These are phyloP conservation scores for Falco punctatus DNA, from an alignment of 2,113 vertebrate genomes.

Conservation along the genomic window DNA sequence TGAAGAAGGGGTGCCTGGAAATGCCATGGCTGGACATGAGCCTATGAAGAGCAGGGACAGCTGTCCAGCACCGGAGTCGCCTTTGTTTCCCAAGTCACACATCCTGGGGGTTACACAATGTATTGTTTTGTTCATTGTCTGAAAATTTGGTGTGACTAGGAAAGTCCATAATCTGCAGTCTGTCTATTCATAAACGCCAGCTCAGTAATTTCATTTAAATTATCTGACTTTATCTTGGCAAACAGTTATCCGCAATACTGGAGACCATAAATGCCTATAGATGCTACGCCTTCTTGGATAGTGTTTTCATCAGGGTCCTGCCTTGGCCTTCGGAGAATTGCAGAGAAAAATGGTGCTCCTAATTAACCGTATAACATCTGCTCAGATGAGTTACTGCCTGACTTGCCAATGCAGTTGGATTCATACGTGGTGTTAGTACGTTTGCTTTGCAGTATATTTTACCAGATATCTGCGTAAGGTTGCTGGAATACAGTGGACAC, in stretches of 20 bases:
- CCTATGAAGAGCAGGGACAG: background rate
- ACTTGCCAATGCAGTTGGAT: background rate
- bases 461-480: background rate
- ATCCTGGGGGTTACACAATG: background rate
- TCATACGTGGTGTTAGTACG: background rate
- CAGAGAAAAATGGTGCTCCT: background rate
- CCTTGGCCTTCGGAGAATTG: background rate
- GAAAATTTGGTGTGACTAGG: background rate
- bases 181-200: constrained; percentile 11
- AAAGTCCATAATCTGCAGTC: background rate
- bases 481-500: background rate
- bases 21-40: background rate
- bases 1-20: background rate
- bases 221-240: background rate
- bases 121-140: background rate
- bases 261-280: background rate
- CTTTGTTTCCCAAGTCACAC: background rate
- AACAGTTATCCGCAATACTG: background rate
- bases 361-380: background rate
- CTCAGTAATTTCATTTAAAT: background rate
- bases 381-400: background rate
- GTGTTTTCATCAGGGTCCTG: background rate
- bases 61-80: background rate
- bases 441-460: background rate
- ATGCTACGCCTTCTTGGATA: background rate